A percentile compares a stretch with the other conserved stretches of the same genome.
phyloP scores from a whole-genome alignment of 2,888 invertebrate genomes.

The Mesoligia furuncula region DNA sequence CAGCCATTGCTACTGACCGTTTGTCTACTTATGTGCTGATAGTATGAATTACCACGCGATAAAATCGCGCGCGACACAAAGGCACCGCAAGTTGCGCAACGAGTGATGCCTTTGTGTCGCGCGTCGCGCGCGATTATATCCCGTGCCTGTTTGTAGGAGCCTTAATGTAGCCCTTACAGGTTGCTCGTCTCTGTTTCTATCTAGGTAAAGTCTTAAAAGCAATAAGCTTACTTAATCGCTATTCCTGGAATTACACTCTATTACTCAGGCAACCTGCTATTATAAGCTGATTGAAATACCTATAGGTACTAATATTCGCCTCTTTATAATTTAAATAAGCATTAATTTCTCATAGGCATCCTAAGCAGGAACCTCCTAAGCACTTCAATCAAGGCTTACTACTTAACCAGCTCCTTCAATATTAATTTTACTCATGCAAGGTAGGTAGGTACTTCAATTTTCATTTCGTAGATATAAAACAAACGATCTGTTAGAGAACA shows the following conservation, averaged over 20 bases:
- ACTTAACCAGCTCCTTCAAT: slow-evolving; percentile 7
- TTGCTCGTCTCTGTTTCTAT: neutral
- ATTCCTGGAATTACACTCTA: neutral
- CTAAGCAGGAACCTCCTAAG: neutral
- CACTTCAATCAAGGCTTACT: neutral
- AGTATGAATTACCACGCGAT: too few relatives aligned
- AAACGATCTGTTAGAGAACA: slow-evolving; percentile 39
- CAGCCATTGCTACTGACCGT: neutral
- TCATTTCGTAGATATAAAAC: slow-evolving; percentile 28
- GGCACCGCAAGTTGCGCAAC: too few relatives aligned
- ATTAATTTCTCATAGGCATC: slow-evolving; percentile 2
- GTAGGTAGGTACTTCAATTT: neutral
- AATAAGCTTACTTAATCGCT: slow-evolving; percentile 1
- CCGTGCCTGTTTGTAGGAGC: too few relatives aligned
- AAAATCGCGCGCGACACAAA: too few relatives aligned
- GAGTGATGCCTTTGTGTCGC: too few relatives aligned
- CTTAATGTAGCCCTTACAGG: neutral
- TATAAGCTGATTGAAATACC: neutral
- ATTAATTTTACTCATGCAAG: slow-evolving; percentile 21
- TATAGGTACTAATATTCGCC: neutral
- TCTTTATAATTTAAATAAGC: neutral
- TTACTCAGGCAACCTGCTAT: neutral
- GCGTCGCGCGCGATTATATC: too few relatives aligned
- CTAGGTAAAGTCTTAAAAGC: neutral
- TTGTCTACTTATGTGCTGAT: too few relatives aligned